Base-by-base conservation (phyloP, 2,888 invertebrate species). In the Tachina lurida region DNA sequence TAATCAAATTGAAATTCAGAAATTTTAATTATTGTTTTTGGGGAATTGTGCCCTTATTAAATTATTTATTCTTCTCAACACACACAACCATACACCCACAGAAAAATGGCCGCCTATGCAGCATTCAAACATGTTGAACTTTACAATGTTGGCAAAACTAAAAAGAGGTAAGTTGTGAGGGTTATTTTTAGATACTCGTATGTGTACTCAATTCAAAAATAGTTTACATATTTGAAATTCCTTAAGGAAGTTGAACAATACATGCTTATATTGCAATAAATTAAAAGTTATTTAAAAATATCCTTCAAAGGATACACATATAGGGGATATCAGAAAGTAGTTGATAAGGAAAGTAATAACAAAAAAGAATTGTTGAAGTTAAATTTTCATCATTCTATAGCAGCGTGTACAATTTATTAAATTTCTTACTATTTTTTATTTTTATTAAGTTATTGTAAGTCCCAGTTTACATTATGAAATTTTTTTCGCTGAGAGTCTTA, bases 71-170 rank as follows among this genome's bases (percentile, higher is more conserved):
- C 41, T 56, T 52, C 58, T 73, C 62, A 68, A 65, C 52, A 74
- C n/a, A 71, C 52, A 67, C 54, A 80, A 56, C 5, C 31, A 5
- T 7, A 78, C 70, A 79, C 17, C 75, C 22, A 73, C 62, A 74
- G 13, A 85, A 92, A 90, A 91, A 97, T 97, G 97, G 97, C 97
- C 93, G 96, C 97, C 93, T 97, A 97, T 95, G 97, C 97, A 92
- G 96, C 97, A 89, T 97, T 97, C 95, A 96, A 97, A 94, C 97
- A 97, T 94, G 96, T 98, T 93, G 97, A 97, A 94, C 95, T 98
- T 91, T 97, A 97, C 95, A 97, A 97, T 94, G 96, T 97, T 93
- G 97, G 97, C 93, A 96, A 96, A 94, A 97, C 97, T 93, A 98
- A 98, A 94, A 97, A 97, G 94, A 97, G 97, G 97, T 97, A 94